A percentile compares a stretch with the other conserved stretches of the same genome.
Conservation (phyloP, 2,113 vertebrate species). For the Podocnemis expansa region DNA sequence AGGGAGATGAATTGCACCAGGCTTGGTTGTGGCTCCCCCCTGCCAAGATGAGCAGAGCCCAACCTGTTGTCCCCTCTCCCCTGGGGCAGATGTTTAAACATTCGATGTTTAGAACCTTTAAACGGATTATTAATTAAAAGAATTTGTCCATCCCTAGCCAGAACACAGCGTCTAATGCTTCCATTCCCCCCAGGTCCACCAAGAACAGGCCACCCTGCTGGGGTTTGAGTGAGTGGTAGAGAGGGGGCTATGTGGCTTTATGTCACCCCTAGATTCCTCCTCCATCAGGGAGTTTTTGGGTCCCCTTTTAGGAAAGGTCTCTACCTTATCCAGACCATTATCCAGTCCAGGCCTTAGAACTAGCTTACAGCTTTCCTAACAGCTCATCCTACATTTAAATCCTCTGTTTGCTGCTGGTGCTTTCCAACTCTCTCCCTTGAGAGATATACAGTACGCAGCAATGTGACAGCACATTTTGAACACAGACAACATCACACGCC, state of each 20-base stretch:
- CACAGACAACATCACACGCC: neutral
- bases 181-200: neutral
- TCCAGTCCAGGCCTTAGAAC: neutral
- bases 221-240: neutral
- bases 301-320: neutral
- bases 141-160: neutral
- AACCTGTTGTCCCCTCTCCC: no score
- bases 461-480: neutral
- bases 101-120: no score
- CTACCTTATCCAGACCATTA: neutral
- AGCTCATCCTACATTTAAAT: constrained; percentile 17
- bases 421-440: neutral
- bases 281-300: neutral
- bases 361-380: neutral
- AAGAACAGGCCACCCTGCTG: neutral
- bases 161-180: neutral
- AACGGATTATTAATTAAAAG: no score
- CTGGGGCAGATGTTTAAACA: no score
- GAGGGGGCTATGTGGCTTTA: neutral
- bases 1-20: no score
- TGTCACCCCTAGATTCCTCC: neutral
- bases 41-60: no score
- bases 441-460: neutral
- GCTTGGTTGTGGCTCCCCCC: no score
- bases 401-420: neutral